A percentile compares a stretch with the other conserved stretches of the same genome.
phyloP scores from a whole-genome alignment of 2,113 vertebrate genomes.

The Sciurus niger region DNA sequence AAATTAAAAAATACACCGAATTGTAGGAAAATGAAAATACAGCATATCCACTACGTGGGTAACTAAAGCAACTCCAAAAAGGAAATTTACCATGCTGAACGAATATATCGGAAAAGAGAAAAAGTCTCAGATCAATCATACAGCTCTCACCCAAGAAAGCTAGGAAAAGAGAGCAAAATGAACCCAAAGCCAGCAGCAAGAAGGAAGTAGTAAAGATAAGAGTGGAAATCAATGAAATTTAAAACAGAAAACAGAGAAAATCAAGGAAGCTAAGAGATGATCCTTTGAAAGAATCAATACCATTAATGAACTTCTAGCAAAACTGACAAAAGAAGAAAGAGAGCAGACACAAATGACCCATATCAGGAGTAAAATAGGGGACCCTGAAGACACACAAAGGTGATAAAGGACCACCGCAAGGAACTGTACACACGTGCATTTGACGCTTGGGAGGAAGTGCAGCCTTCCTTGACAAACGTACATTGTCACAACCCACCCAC shows the following conservation, averaged over 20 bases:
- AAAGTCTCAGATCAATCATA: not conserved
- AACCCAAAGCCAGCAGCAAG: not conserved
- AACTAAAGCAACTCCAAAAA: not conserved
- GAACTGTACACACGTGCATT: not conserved
- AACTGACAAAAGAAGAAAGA: not conserved
- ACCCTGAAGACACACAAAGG: not conserved
- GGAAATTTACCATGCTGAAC: not conserved
- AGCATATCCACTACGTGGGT: not conserved
- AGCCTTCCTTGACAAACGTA: not conserved
- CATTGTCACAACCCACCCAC: not conserved
- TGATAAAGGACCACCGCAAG: not conserved
- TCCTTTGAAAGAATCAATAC: constrained; percentile 5
- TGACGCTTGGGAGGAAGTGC: not conserved
- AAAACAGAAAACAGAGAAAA: constrained; percentile 2
- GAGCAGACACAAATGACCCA: not conserved
- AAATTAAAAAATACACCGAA: not conserved
- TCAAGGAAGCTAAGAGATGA: not conserved
- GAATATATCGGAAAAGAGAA: not conserved
- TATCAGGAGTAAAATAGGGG: not conserved
- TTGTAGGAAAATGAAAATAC: not conserved
- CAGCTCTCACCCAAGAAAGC: not conserved
- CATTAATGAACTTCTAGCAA: not conserved
- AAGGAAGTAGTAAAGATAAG: not conserved
- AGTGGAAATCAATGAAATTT: not conserved
- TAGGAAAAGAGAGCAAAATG: not conserved